phyloP scores from a whole-genome alignment of 2,888 invertebrate species.

The Phoenoteleia sp. region DNA sequence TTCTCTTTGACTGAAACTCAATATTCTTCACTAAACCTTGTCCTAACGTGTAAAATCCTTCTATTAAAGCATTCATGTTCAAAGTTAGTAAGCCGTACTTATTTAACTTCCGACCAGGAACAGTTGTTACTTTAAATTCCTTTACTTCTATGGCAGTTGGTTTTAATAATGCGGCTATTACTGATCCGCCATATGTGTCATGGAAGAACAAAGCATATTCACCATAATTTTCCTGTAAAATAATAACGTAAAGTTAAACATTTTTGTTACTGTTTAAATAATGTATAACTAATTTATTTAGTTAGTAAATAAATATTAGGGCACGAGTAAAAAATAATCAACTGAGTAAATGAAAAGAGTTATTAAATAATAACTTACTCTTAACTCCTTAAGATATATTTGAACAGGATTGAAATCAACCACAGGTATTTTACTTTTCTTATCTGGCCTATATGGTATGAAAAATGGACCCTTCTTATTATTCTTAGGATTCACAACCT shows the following conservation, averaged over 20 bases:
- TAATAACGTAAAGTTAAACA: too few species aligned
- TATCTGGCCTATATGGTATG: conserved; percentile 82
- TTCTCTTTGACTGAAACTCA: conserved; percentile 36
- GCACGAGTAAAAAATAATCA: conserved; percentile 7
- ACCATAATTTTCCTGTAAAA: conserved; percentile 90
- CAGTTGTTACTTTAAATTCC: conserved; percentile 38
- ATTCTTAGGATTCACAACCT: conserved; percentile 85
- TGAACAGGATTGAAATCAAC: conserved; percentile 93
- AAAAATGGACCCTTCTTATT: conserved; percentile 14
- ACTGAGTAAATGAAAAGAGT: conserved; percentile 26
- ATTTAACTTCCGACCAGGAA: conserved; percentile 36
- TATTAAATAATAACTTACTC: conserved; percentile 90
- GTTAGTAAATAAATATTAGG: too few species aligned
- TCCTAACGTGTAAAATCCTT: conserved; percentile 53
- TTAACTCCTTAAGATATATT: conserved; percentile 91
- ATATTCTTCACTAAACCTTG: conserved; percentile 50
- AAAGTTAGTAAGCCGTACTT: conserved; percentile 14
- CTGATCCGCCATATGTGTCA: conserved; percentile 94
- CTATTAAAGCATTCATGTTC: conserved; percentile 47
- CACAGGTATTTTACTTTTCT: conserved; percentile 89
- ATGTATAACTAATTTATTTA: background rate
- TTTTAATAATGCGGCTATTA: conserved; percentile 95
- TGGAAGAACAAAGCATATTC: conserved; percentile 96
- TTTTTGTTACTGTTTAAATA: background rate
- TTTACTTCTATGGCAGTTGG: conserved; percentile 87